These are phyloP conservation scores for Sebastes cheni DNA, from an alignment of 2,797 vertebrate genomes.

Conservation along the genomic window DNA sequence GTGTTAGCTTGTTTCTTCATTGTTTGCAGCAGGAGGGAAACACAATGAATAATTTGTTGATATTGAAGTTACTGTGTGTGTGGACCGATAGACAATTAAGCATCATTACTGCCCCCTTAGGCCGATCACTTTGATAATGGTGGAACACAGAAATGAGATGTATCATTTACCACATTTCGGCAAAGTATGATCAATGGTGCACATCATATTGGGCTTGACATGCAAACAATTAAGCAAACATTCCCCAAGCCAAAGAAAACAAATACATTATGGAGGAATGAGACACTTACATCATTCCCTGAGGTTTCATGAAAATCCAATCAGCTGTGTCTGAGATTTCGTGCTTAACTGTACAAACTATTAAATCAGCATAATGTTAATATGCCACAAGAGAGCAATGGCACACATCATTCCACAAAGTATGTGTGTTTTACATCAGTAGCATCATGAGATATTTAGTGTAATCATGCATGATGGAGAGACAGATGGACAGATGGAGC, in stretches of 20 bases:
- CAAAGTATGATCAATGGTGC: conserved; percentile 2
- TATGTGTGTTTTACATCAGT: not conserved
- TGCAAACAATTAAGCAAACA: conserved; percentile 9
- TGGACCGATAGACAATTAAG: not conserved
- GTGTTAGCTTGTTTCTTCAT: not conserved
- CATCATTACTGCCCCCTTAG: conserved; percentile 1
- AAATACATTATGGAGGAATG: not conserved
- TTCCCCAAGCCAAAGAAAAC: conserved; percentile 7
- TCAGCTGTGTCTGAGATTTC: conserved; percentile 21
- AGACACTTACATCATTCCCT: not conserved
- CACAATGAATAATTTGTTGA: not conserved
- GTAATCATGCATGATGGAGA: not conserved
- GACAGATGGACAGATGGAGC: conserved; percentile 4
- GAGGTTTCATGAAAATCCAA: conserved; percentile 19
- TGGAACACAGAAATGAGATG: not conserved
- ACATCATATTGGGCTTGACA: not conserved
- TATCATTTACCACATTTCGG: conserved; percentile 8
- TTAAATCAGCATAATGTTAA: conserved; percentile 12
- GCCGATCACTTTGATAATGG: not conserved
- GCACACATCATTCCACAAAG: not conserved
- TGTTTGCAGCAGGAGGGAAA: not conserved
- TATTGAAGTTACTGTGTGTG: not conserved
- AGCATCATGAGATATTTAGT: not conserved
- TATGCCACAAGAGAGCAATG: conserved; percentile 9
- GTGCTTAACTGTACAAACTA: conserved; percentile 19